Evolutionary conservation across 2,888 invertebrate genomes (phyloP).

Genomic region (Pyrrhia umbra): DNA sequence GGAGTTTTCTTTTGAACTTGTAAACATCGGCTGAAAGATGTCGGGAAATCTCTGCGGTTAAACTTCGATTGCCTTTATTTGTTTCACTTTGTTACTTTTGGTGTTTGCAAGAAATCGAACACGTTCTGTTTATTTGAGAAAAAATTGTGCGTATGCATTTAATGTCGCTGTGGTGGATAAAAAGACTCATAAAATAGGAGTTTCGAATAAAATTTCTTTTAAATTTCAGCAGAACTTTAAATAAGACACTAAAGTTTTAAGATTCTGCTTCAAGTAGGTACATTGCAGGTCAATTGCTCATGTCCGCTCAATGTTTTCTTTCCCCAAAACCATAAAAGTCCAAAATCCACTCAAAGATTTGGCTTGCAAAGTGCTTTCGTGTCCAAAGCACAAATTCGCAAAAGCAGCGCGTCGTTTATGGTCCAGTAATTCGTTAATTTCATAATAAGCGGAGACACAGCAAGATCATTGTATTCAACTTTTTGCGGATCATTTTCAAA

Average conservation of each 20-base stretch:
- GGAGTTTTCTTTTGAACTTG: slow-evolving; percentile 80
- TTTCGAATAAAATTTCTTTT: neutral
- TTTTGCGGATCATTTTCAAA: slow-evolving; percentile 57
- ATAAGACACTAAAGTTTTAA: slow-evolving; percentile 9
- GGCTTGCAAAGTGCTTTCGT: slow-evolving; percentile 16
- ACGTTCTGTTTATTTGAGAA: slow-evolving; percentile 50
- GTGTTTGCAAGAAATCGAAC: slow-evolving; percentile 67
- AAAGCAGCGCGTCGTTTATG: slow-evolving; percentile 51
- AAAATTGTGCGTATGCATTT: neutral
- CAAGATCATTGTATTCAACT: slow-evolving; percentile 41
- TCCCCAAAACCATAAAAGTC: slow-evolving; percentile 38
- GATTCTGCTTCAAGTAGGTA: neutral
- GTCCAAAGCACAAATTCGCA: slow-evolving; percentile 47
- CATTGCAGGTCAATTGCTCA: neutral
- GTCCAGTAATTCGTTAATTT: slow-evolving; percentile 56
- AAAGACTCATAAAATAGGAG: neutral
- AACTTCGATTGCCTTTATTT: slow-evolving; percentile 80
- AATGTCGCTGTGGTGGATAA: neutral
- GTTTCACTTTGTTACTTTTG: slow-evolving; percentile 70
- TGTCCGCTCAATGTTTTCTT: slow-evolving; percentile 20
- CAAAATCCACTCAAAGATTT: slow-evolving; percentile 17
- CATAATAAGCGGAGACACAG: slow-evolving; percentile 49
- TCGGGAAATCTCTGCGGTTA: slow-evolving; percentile 80
- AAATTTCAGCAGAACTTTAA: neutral
- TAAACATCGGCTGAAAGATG: slow-evolving; percentile 85